phyloP scores from a whole-genome alignment of 2,888 invertebrate species.

The Dinocampus coccinellae region DNA sequence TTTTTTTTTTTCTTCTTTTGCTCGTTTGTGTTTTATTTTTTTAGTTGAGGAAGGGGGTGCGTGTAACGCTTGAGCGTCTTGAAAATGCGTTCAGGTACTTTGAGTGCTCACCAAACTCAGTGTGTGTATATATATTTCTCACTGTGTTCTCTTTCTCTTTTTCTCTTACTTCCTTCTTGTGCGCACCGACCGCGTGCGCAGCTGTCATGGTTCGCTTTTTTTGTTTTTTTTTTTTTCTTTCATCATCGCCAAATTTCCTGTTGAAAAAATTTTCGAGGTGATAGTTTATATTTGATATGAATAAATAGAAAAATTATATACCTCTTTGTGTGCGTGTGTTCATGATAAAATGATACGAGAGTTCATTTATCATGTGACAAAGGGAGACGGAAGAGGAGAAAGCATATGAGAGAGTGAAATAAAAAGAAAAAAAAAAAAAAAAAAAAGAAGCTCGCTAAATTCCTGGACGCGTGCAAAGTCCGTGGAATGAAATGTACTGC shows the following conservation, averaged over 20 bases:
- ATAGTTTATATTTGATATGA: neutral
- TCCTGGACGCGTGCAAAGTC: conserved; percentile 25
- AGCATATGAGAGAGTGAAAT: neutral
- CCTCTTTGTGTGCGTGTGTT: neutral
- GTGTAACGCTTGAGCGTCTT: neutral
- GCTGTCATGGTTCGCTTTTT: conserved; percentile 41
- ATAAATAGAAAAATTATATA: neutral
- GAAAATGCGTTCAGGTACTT: conserved; percentile 18
- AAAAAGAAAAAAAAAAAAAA: conserved; percentile 4
- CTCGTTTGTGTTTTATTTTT: neutral
- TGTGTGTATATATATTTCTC: neutral
- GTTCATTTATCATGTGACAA: neutral
- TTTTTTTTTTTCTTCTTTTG: neutral
- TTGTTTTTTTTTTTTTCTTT: conserved; percentile 17
- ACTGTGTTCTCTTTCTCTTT: neutral
- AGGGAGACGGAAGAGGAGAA: neutral
- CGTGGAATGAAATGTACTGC: conserved; percentile 11
- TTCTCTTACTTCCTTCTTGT: conserved; percentile 24
- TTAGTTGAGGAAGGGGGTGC: neutral
- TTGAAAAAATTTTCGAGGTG: neutral
- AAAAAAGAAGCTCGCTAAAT: conserved; percentile 17
- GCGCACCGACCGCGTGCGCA: conserved; percentile 38
- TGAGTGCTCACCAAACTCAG: conserved; percentile 21
- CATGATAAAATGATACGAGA: neutral
- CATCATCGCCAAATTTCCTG: conserved; percentile 14